Base-by-base conservation (phyloP, 2,113 vertebrate genomes). In the Elachura formosa region DNA sequence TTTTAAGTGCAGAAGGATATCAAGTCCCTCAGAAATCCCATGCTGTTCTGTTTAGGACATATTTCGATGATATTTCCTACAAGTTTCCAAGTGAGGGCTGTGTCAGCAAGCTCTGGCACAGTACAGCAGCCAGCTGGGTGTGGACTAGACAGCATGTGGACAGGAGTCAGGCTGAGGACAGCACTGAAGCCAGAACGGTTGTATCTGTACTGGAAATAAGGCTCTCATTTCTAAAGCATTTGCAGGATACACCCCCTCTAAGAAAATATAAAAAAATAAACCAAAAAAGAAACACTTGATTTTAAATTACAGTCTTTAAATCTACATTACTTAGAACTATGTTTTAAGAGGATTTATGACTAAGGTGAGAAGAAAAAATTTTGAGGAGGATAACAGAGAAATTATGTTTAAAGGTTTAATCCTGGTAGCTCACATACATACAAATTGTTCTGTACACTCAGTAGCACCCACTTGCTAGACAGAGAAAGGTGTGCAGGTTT, bases 11-110 rank as follows among this genome's bases (percentile, higher is more conserved):
- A 86, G 33, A 76, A 88, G 24, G 72, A 41, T 54, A 80, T 9
- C 2, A 71, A 81, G 48, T 63, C 40, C 46, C 40, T 89, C 40
- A 75, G 64, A 92, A 91, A 89, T 55, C 6, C 52, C 81, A 84
- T 7, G 8, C 29, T 81, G 10, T 29, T 87, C 36, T 41, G n/a
- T 61, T 95, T 49, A 73, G 58, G 49, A 61, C 41, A 49, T 62
- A 82, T 93, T 94, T 87, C 76, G 71, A 83, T 79, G 28, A 66
- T 76, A 79, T 90, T 91, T 90, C 55, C n/a, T 94, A 41, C 67
- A 62, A 64, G 49, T 87, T 91, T 90, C 84, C 45, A 87, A 91
- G 90, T 33, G 58, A 76, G 54, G 85, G 66, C 58, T 79, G 73
- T 58, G 58, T 75, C 69, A 81, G 73, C 33, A 84, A 93, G 80